Base-by-base conservation (phyloP, 2,797 vertebrate genomes). In the Setipinna tenuifilis region DNA sequence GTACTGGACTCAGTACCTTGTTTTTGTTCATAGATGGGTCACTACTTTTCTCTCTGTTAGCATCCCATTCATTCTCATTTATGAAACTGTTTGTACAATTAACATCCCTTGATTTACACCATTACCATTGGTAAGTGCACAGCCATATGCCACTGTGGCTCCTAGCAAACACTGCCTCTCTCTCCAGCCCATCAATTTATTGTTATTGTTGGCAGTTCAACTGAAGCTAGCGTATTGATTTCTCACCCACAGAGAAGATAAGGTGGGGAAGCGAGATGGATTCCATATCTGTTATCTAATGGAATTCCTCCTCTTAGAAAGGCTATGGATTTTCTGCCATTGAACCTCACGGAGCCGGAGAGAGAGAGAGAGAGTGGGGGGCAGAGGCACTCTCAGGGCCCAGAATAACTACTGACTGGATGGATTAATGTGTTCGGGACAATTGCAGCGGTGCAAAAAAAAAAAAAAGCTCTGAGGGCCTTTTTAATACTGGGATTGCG, bases 281-380 rank as follows among this genome's bases (percentile, higher is more conserved):
- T 96, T 96, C 95, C 92, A 96, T 96, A 96, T 96, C 96, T 96
- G 95, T 97, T 96, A 96, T 96, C 96, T 96, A 96, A 96, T 96
- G 95, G 95, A 96, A 96, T 96, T 96, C 95, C 96, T 96, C 94
- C 95, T 95, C 93, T 94, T 90, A 95, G 95, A 96, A 95, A 95
- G 92, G 89, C 90, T 95, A 97, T 96, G 92, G 96, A 96, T 97
- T 97, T 96, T 95, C 96, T 96, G 96, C 95, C 96, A 96, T 91
- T 95, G 95, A 94, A 93, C 92, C 94, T 94, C 94, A 92, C 92
- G 92, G 92, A 93, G 92, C 89, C 92, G 90, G 93, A 89, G 91
- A 91, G 91, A 89, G 81, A 62, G 91, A 82, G n/a, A 83, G 88
- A 50, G 84, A 88, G 86, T 86, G 88, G 89, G 90, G 89, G 89